Evolutionary conservation across 92 coral and sea anemone genomes (phyloP).

Genomic region (Parazoanthus swiftii): DNA sequence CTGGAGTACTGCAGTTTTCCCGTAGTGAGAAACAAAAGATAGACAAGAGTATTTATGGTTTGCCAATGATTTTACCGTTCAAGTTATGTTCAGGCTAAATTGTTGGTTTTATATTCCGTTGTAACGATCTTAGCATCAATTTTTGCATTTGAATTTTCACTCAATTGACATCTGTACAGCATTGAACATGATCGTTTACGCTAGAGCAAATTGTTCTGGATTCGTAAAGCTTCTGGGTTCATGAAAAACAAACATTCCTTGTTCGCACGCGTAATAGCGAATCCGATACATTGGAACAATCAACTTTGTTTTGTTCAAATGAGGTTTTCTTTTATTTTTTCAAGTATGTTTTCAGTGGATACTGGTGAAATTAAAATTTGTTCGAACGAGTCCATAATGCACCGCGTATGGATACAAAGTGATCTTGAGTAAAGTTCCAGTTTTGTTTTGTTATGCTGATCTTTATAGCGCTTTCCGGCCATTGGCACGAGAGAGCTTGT

Average conservation of each 20-base stretch:
- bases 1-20: not conserved
- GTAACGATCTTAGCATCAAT: not conserved
- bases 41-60: constrained; percentile 8
- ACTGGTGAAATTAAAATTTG: not conserved
- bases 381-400: not conserved
- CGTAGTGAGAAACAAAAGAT: not conserved
- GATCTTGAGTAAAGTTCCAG: not conserved
- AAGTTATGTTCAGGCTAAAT: not conserved
- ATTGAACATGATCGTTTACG: not conserved
- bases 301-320: too few relatives aligned
- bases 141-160: not conserved
- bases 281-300: not conserved
- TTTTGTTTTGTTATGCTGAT: not conserved
- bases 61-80: not conserved
- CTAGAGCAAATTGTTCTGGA: too few relatives aligned
- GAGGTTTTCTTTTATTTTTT: too few relatives aligned
- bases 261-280: not conserved
- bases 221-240: not conserved
- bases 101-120: not conserved
- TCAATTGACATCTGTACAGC: not conserved
- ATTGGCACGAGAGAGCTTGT: too few relatives aligned
- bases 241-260: not conserved
- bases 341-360: not conserved
- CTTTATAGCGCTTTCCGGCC: not conserved
- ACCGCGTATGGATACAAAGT: not conserved